Evolutionary conservation across 2,888 invertebrate species (phyloP).

Genomic region (Gymnosoma rotundatum): DNA sequence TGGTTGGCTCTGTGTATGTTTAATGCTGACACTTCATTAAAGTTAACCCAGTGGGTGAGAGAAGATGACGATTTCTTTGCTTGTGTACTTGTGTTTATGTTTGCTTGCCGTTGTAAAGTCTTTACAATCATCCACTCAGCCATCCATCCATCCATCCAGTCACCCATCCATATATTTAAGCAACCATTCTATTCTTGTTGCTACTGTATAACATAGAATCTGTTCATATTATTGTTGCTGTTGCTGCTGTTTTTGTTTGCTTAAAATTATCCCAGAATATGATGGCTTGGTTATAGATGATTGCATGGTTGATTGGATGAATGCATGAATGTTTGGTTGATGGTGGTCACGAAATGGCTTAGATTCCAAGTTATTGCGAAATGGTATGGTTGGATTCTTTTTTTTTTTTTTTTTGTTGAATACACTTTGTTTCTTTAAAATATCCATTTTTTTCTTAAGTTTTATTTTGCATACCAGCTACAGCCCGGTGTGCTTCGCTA

Average conservation of each 20-base stretch:
- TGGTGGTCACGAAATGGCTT: slow-evolving; percentile 38
- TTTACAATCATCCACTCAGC: slow-evolving; percentile 20
- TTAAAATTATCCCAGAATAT: slow-evolving; percentile 46
- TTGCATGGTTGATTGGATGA: slow-evolving; percentile 64
- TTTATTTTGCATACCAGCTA: slow-evolving; percentile 10
- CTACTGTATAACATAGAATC: slow-evolving; percentile 34
- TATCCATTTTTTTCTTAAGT: slow-evolving; percentile 19
- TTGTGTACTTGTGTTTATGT: background rate
- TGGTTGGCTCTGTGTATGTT: slow-evolving; percentile 59
- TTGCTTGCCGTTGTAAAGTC: slow-evolving; percentile 12
- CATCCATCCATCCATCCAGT: slow-evolving; percentile 7
- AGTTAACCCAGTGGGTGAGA: slow-evolving; percentile 66
- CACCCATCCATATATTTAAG: slow-evolving; percentile 21
- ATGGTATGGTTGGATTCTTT: background rate
- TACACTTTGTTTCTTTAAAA: slow-evolving; percentile 20
- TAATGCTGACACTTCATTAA: slow-evolving; percentile 71
- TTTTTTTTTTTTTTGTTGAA: background rate
- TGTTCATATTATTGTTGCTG: background rate
- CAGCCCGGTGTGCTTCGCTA: too few species aligned
- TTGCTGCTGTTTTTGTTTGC: slow-evolving; percentile 16
- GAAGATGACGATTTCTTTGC: slow-evolving; percentile 53
- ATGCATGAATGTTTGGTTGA: slow-evolving; percentile 30
- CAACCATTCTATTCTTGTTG: slow-evolving; percentile 21
- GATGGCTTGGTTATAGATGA: slow-evolving; percentile 62
- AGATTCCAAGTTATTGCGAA: slow-evolving; percentile 22